Percentiles rank a stretch among this genome's conserved stretches.
Evolutionary conservation across 1,140 invertebrate species (phyloP).

Genomic region (Mesaphorura yosii): DNA sequence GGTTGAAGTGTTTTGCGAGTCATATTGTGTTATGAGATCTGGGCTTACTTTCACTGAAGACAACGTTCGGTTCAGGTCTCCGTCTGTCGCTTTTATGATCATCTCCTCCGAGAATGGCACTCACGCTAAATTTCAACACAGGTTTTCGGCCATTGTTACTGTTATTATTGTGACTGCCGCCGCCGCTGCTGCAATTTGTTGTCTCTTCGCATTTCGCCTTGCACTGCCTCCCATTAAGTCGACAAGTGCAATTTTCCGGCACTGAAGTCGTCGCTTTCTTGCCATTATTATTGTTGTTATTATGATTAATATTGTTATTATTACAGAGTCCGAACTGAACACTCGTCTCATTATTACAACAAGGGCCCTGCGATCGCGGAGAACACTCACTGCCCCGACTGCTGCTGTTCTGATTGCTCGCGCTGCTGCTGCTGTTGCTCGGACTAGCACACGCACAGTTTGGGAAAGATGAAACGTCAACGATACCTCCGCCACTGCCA

Average conservation of each 20-base stretch:
- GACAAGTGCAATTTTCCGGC: constrained; percentile 20
- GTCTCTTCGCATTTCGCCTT: constrained; percentile 23
- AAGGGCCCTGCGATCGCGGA: not conserved
- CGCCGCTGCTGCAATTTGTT: no score
- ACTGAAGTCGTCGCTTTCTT: not conserved
- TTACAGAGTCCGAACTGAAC: not conserved
- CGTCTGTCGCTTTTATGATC: constrained; percentile 33
- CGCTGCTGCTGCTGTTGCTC: no score
- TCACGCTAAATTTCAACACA: constrained; percentile 82
- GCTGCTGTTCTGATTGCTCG: no score
- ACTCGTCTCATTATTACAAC: not conserved
- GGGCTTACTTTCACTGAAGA: constrained; percentile 31
- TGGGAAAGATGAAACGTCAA: no score
- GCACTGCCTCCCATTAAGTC: constrained; percentile 11
- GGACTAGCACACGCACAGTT: no score
- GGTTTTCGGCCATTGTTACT: constrained; percentile 44
- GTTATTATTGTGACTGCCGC: constrained; percentile 2
- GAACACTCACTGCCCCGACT: no score
- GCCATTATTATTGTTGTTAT: not conserved
- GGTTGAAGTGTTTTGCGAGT: no score
- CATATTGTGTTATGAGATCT: no score
- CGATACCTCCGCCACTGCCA: no score
- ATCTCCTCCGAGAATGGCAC: constrained; percentile 66
- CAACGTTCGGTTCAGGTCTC: constrained; percentile 18
- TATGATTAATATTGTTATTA: not conserved